These are phyloP conservation scores for Gymnoscopelus microlampas DNA, from an alignment of 2,797 vertebrate genomes.

Conservation along the genomic window DNA sequence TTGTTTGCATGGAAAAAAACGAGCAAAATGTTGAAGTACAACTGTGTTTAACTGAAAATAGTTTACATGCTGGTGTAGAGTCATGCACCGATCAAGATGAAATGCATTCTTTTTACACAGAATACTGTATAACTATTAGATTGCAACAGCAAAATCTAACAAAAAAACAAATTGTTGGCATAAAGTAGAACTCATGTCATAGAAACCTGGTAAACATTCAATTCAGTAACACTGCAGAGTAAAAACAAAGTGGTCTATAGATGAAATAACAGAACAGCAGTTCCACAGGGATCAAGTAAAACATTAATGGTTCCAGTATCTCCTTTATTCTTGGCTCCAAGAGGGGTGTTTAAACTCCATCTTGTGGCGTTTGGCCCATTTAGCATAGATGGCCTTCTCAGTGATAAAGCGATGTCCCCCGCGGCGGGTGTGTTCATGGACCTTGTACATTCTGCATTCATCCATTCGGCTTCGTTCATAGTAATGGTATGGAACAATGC, in stretches of 20 bases:
- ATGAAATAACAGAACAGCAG: not conserved
- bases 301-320: not conserved
- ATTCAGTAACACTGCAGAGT: not conserved
- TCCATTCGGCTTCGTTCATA: constrained; percentile 86
- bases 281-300: not conserved
- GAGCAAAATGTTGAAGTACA: too few species aligned
- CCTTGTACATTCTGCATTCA: constrained; percentile 91
- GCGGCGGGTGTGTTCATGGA: constrained; percentile 81
- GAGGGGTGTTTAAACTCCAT: constrained; percentile 87
- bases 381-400: constrained; percentile 92
- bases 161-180: too few species aligned
- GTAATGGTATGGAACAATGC: constrained; percentile 92
- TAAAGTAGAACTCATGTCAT: too few species aligned
- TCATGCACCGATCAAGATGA: too few species aligned
- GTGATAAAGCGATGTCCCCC: constrained; percentile 96
- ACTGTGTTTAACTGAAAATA: too few species aligned
- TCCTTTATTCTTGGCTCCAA: constrained; percentile 72
- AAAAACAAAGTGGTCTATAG: not conserved
- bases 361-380: constrained; percentile 87
- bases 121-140: too few species aligned
- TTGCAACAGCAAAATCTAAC: too few species aligned
- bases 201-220: not conserved
- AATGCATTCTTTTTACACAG: too few species aligned
- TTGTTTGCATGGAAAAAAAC: too few species aligned
- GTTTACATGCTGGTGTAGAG: too few species aligned